These are phyloP conservation scores for Drosophila emarginata DNA, from an alignment of 2,888 invertebrate species.

Conservation along the genomic window DNA sequence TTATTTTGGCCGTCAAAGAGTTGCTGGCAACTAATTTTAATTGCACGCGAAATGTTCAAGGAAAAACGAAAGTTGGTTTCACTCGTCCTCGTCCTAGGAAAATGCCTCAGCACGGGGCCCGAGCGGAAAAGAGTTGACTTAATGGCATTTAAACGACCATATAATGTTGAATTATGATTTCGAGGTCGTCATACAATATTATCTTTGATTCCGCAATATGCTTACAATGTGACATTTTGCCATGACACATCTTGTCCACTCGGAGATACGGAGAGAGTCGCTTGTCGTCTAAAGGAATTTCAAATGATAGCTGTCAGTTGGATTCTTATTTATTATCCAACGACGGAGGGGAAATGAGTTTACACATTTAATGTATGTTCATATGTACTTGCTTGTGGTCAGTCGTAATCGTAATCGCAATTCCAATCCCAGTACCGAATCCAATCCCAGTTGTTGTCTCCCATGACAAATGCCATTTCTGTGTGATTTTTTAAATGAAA, in stretches of 20 bases:
- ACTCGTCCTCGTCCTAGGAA: conserved; percentile 27
- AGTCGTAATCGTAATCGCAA: conserved; percentile 26
- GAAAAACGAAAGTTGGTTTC: conserved; percentile 60
- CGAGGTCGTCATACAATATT: conserved; percentile 56
- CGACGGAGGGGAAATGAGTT: conserved; percentile 55
- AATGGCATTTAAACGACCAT: conserved; percentile 64
- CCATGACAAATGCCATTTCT: conserved; percentile 34
- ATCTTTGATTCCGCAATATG: conserved; percentile 42
- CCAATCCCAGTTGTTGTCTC: conserved; percentile 19
- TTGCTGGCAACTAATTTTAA: conserved; percentile 70
- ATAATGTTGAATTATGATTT: conserved; percentile 62
- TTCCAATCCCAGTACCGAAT: conserved; percentile 17
- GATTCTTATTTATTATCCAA: conserved; percentile 57
- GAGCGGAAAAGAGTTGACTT: conserved; percentile 53
- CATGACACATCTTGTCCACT: conserved; percentile 32
- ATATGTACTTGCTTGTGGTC: conserved; percentile 36
- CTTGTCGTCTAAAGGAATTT: conserved; percentile 53
- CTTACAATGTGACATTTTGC: conserved; percentile 19
- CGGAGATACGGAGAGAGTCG: conserved; percentile 30
- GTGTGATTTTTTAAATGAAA: conserved; percentile 49
- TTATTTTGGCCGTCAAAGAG: conserved; percentile 67
- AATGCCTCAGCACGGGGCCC: conserved; percentile 17
- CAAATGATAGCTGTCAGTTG: conserved; percentile 69
- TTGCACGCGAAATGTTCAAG: conserved; percentile 60
- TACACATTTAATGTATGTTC: conserved; percentile 49